Percentiles rank a stretch among this genome's conserved stretches.
Conservation (phyloP, 2,888 invertebrate species). For the Mechanitis messenoides region DNA sequence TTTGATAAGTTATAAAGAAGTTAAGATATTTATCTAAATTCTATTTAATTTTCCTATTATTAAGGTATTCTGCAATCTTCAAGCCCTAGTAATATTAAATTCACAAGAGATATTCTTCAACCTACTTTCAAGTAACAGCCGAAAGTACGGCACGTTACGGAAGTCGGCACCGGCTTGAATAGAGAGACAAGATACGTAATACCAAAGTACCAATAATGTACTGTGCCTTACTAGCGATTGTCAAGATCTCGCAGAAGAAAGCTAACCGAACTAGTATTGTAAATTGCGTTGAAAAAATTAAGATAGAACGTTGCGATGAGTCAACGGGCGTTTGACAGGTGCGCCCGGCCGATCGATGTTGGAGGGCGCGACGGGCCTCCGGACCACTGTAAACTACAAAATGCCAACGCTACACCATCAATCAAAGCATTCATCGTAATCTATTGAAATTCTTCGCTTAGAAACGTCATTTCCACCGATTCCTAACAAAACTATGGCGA, state of each 20-base stretch:
- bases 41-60: neutral
- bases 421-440: conserved; percentile 2
- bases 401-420: conserved; percentile 9
- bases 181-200: conserved; percentile 6
- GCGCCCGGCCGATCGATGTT: conserved; percentile 72
- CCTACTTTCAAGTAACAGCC: neutral
- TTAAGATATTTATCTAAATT: neutral
- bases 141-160: neutral
- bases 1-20: no score
- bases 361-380: conserved; percentile 51
- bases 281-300: conserved; percentile 61
- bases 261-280: conserved; percentile 41
- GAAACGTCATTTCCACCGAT: conserved; percentile 64
- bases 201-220: neutral
- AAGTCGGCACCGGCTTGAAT: neutral
- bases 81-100: no score
- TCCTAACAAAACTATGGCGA: conserved; percentile 67
- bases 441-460: conserved; percentile 26
- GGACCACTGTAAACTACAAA: conserved; percentile 31
- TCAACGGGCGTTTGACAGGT: conserved; percentile 71
- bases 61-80: no score
- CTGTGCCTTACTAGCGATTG: neutral
- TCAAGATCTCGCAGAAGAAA: conserved; percentile 28
- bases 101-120: neutral
- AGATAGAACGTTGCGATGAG: conserved; percentile 56